A percentile compares a stretch with the other conserved stretches of the same genome.
These are phyloP conservation scores for Gallinago paraguaiae DNA, from an alignment of 2,113 vertebrate species.

Conservation along the genomic window DNA sequence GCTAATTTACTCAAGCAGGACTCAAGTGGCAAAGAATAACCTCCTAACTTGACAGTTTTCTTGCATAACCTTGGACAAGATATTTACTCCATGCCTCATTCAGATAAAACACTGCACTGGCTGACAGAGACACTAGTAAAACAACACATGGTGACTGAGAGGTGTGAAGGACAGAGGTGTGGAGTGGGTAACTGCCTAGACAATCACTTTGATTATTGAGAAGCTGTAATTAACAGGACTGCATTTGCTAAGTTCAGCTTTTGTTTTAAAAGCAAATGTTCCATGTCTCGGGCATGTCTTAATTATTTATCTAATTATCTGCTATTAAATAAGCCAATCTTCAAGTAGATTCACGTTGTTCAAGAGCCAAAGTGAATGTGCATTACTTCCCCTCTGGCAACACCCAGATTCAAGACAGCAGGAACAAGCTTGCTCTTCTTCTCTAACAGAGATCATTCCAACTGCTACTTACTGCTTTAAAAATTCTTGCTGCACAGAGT, in stretches of 20 bases:
- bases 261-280: neutral
- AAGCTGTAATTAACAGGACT: neutral
- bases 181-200: neutral
- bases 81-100: neutral
- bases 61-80: neutral
- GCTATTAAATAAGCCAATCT: neutral
- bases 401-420: neutral
- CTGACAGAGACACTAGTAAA: neutral
- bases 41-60: neutral
- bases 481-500: neutral
- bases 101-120: neutral
- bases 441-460: neutral
- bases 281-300: neutral
- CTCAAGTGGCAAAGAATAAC: neutral
- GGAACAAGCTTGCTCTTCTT: neutral
- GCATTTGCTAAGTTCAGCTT: neutral
- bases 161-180: neutral
- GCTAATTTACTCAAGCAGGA: neutral
- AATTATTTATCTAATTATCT: conserved; percentile 14
- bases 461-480: neutral
- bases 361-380: neutral
- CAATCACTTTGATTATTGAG: neutral
- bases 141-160: neutral
- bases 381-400: neutral
- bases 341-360: neutral